A percentile compares a stretch with the other conserved stretches of the same genome.
phyloP scores from a whole-genome alignment of 2,888 invertebrate species.

The Drosophila imparisetae region DNA sequence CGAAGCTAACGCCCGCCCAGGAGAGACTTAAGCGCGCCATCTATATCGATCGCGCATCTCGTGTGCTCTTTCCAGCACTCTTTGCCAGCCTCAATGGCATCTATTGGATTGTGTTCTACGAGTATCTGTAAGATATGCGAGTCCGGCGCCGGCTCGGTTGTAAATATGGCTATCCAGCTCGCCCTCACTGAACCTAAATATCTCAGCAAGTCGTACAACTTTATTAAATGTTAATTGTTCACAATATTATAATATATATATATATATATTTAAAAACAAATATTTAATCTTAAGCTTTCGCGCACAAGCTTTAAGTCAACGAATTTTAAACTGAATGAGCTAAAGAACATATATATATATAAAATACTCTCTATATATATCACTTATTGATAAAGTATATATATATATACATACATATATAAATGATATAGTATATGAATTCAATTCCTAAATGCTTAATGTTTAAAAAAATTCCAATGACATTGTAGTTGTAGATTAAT shows the following conservation, averaged over 20 bases:
- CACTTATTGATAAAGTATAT: conserved; percentile 30
- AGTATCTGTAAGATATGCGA: conserved; percentile 86
- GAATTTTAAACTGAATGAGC: conserved; percentile 65
- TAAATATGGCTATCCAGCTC: conserved; percentile 51
- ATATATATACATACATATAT: conserved; percentile 26
- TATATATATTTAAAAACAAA: conserved; percentile 20
- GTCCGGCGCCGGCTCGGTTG: conserved; percentile 32
- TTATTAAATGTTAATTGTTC: conserved; percentile 68
- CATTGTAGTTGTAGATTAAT: conserved; percentile 53
- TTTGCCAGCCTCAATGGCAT: conserved; percentile 89
- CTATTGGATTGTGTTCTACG: conserved; percentile 91
- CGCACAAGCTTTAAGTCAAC: conserved; percentile 65
- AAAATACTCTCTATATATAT: conserved; percentile 21
- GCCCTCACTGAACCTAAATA: conserved; percentile 2
- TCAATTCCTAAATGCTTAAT: conserved; percentile 70
- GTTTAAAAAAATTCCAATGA: conserved; percentile 45
- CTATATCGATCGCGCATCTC: conserved; percentile 89
- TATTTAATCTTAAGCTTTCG: conserved; percentile 47
- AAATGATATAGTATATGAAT: conserved; percentile 45
- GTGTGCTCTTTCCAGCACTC: conserved; percentile 89
- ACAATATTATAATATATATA: conserved; percentile 39
- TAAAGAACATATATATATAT: conserved; percentile 7
- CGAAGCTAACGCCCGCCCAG: conserved; percentile 86
- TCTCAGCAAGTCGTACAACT: conserved; percentile 37
- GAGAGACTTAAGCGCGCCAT: conserved; percentile 88